Percentiles rank a stretch among this genome's conserved stretches.
phyloP scores from a whole-genome alignment of 2,113 vertebrate genomes.

The Lichenostomus cassidix region DNA sequence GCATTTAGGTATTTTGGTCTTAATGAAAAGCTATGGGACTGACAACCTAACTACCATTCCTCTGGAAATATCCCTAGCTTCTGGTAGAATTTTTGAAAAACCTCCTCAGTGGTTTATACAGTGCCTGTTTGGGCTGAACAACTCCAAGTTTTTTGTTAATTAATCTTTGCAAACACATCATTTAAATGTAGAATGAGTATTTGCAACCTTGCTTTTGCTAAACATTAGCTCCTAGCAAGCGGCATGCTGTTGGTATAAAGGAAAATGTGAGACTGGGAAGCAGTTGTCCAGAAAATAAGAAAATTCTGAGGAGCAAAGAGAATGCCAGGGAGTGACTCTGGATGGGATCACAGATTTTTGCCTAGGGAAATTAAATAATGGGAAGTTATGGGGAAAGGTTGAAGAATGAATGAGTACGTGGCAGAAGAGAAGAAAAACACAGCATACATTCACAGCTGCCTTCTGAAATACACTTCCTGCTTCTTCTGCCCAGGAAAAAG shows the following conservation, averaged over 20 bases:
- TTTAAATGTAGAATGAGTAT: background rate
- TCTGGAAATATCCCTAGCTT: background rate
- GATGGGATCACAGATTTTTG: background rate
- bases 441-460: background rate
- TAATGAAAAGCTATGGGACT: background rate
- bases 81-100: background rate
- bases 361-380: background rate
- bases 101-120: background rate
- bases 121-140: background rate
- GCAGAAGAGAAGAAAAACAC: background rate
- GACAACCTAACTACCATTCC: background rate
- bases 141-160: background rate
- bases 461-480: background rate
- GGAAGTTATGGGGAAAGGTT: background rate
- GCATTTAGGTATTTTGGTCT: background rate
- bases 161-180: background rate
- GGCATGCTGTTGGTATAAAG: background rate
- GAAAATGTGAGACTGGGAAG: background rate
- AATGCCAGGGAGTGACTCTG: background rate
- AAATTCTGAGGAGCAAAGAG: background rate
- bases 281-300: background rate
- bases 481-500: background rate
- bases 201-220: background rate
- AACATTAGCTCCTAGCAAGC: background rate
- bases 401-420: background rate